phyloP scores from a whole-genome alignment of 2,888 invertebrate species.

The Stomorhina lunata region DNA sequence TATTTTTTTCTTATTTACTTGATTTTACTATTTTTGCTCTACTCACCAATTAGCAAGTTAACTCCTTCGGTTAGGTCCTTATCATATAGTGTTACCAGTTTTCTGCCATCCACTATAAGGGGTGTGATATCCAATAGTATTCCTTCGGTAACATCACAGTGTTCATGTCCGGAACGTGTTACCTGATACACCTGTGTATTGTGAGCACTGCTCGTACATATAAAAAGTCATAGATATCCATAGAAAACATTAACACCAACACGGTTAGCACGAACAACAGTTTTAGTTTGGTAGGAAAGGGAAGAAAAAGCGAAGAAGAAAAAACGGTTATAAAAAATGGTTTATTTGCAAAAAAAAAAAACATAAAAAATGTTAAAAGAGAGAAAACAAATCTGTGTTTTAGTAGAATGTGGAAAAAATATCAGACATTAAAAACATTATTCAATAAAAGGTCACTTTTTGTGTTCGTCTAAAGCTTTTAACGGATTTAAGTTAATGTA shows the following conservation, averaged over 20 bases:
- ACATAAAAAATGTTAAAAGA: slow-evolving; percentile 38
- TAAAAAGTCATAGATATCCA: slow-evolving; percentile 2
- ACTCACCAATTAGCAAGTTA: slow-evolving; percentile 86
- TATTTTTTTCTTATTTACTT: slow-evolving; percentile 22
- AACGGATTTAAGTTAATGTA: not conserved
- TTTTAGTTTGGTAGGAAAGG: not conserved
- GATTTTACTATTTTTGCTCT: slow-evolving; percentile 57
- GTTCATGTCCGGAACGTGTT: slow-evolving; percentile 86
- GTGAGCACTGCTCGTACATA: slow-evolving; percentile 79
- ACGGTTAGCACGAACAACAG: slow-evolving; percentile 17
- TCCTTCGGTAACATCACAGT: slow-evolving; percentile 86
- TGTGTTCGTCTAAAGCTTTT: not conserved
- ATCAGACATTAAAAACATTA: slow-evolving; percentile 26
- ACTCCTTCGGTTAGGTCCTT: slow-evolving; percentile 87
- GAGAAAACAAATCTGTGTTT: slow-evolving; percentile 58
- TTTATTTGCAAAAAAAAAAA: slow-evolving; percentile 20
- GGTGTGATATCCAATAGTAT: slow-evolving; percentile 86
- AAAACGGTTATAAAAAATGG: slow-evolving; percentile 34
- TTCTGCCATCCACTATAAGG: slow-evolving; percentile 84
- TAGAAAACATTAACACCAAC: slow-evolving; percentile 33
- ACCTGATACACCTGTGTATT: slow-evolving; percentile 85
- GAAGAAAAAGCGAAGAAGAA: not conserved
- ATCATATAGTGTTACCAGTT: slow-evolving; percentile 86
- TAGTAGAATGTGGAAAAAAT: slow-evolving; percentile 4
- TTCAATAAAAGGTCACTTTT: slow-evolving; percentile 26